Conservation (phyloP, 2,888 invertebrate genomes). For the Clepsis dumicolana region DNA sequence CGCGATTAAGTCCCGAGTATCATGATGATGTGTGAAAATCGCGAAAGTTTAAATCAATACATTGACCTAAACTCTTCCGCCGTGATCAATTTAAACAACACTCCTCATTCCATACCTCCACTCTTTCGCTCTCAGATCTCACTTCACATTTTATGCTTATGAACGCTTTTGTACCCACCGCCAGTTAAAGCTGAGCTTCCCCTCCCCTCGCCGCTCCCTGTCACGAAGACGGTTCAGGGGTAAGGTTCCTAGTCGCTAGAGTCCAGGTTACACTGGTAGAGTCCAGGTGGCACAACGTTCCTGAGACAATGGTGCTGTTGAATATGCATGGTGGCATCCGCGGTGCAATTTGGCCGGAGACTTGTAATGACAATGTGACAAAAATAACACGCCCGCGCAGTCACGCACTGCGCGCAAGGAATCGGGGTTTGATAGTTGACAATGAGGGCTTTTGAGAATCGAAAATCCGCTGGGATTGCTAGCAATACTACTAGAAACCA, state of each 20-base stretch:
- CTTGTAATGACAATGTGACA: slow-evolving; percentile 82
- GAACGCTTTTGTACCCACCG: slow-evolving; percentile 68
- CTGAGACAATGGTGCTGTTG: slow-evolving; percentile 78
- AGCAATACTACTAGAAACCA: no score
- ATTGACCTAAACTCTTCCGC: slow-evolving; percentile 25
- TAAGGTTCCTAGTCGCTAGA: slow-evolving; percentile 37
- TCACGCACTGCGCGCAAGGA: slow-evolving; percentile 42
- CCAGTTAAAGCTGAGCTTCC: slow-evolving; percentile 54
- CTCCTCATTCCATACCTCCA: slow-evolving; percentile 56
- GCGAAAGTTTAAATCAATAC: no score
- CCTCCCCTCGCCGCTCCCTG: neutral
- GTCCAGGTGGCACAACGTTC: slow-evolving; percentile 69
- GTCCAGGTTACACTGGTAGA: slow-evolving; percentile 58
- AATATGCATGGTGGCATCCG: slow-evolving; percentile 81
- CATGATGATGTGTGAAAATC: no score
- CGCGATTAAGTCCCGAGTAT: no score
- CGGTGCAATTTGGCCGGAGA: slow-evolving; percentile 79
- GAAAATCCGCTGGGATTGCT: no score
- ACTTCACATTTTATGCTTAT: slow-evolving; percentile 75
- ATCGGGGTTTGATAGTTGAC: neutral
- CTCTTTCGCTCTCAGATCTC: slow-evolving; percentile 64
- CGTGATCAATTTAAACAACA: slow-evolving; percentile 55
- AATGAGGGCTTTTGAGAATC: no score
- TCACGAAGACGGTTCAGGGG: neutral
- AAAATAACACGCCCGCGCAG: slow-evolving; percentile 70